Evolutionary conservation across 1,140 invertebrate genomes (phyloP).

Genomic region (Gerris buenoi): DNA sequence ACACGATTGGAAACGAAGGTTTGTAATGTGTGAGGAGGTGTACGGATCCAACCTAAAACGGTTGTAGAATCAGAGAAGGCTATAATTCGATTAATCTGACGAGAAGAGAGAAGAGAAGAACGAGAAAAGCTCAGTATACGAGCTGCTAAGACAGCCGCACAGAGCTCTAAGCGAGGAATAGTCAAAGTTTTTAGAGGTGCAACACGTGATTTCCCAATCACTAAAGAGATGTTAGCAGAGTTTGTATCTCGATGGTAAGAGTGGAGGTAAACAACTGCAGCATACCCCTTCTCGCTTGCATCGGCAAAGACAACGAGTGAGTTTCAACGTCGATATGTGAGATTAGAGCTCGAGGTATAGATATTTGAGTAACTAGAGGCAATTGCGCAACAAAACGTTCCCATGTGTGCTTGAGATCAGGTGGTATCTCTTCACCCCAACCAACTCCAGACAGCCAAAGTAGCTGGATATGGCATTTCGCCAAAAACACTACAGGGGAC

Average conservation of each 20-base stretch:
- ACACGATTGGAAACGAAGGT: conserved; percentile 26
- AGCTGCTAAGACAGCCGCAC: not conserved
- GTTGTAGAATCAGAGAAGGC: conserved; percentile 20
- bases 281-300: not conserved
- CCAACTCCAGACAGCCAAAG: not conserved
- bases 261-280: not conserved
- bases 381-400: not conserved
- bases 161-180: conserved; percentile 20
- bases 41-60: not conserved
- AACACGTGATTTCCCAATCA: conserved; percentile 29
- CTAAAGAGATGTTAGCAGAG: conserved; percentile 9
- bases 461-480: not conserved
- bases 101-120: not conserved
- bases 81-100: not conserved
- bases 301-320: conserved; percentile 19
- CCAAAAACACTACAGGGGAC: not conserved
- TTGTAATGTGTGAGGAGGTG: conserved; percentile 15
- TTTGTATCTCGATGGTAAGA: not conserved
- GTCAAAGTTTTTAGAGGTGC: conserved; percentile 28
- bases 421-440: not conserved
- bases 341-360: conserved; percentile 25
- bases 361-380: not conserved
- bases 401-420: not conserved
- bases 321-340: conserved; percentile 22
- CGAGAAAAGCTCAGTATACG: not conserved